Base-by-base conservation (phyloP, 2,797 vertebrate species). In the Nyctalus aviator region DNA sequence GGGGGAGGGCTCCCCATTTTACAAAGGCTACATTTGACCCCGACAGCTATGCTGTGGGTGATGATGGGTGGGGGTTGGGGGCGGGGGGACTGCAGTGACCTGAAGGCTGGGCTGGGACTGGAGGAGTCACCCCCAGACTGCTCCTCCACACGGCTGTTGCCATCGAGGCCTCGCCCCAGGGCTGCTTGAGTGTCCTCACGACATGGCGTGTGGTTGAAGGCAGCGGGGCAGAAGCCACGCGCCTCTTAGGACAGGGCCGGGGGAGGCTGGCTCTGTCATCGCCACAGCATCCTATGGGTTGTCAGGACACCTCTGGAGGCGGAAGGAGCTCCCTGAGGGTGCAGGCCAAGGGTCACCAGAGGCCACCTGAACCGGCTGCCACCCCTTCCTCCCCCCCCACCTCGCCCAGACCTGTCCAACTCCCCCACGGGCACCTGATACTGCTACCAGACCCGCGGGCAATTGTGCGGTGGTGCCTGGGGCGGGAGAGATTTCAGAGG, bases 321-420 rank as follows among this genome's bases (percentile, higher is more conserved):
- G 46, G 59, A 7, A 46, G 37, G 13, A 7, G 30, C 35, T 5
- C 17, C 11, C 2, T 3, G 23, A 23, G 27, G 35, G n/a, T 30
- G 35, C 2, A 6, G 4, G 8, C 37, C 23, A 2, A 27, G 25
- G 17, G 2, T 9, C 20, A 0, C 32, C 1, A 0, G 76, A 9
- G 64, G 32, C 32, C 2, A 2, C 13, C 64, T 0, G 9, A 68
- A 8, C 23, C 6, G 0, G 53, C 68, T 0, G 1, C 27, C 27
- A 6, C 57, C 10, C 68, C 44, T 2, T 10, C 8, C 44, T n/a
- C 44, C 44, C 37, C 21, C 13, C 48, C 48, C 13, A 4, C 48
- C 44, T 44, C 44, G 10, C 44, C 50, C 53, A 82, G 68, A 20
- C 55, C 25, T 4, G 6, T 14, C 53, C 0, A 1, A 0, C 23